These are phyloP conservation scores for Moxostoma hubbsi DNA, from an alignment of 2,797 vertebrate genomes.

Conservation along the genomic window DNA sequence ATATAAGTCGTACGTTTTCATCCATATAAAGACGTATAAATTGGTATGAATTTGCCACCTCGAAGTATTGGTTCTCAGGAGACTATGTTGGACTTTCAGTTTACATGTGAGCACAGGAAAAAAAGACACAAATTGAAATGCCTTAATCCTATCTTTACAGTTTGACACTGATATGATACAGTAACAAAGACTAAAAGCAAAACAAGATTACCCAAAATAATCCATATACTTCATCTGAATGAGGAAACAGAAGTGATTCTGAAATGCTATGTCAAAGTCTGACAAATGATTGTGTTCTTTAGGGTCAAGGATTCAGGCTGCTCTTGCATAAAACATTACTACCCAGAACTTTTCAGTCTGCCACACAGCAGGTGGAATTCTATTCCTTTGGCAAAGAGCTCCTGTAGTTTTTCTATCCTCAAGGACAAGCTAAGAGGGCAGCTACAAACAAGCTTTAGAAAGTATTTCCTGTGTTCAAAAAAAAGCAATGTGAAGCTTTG, in stretches of 20 bases:
- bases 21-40: too few relatives aligned
- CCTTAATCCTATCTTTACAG: not conserved
- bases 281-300: conserved; percentile 13
- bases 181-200: conserved; percentile 1
- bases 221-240: not conserved
- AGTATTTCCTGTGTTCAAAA: conserved; percentile 23
- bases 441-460: conserved; percentile 34
- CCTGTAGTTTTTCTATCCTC: conserved; percentile 30
- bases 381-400: conserved; percentile 20
- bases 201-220: not conserved
- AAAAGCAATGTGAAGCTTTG: conserved; percentile 21
- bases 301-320: conserved; percentile 40
- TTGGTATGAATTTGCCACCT: too few relatives aligned
- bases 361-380: conserved; percentile 45
- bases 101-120: not conserved
- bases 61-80: too few relatives aligned
- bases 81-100: not conserved
- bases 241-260: not conserved
- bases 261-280: not conserved
- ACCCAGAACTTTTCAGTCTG: conserved; percentile 26
- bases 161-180: not conserved
- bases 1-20: too few relatives aligned
- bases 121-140: not conserved
- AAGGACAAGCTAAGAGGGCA: conserved; percentile 33
- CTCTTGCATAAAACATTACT: conserved; percentile 47